Conservation (phyloP, 2,113 vertebrate species). For the Erinaceus europaeus region DNA sequence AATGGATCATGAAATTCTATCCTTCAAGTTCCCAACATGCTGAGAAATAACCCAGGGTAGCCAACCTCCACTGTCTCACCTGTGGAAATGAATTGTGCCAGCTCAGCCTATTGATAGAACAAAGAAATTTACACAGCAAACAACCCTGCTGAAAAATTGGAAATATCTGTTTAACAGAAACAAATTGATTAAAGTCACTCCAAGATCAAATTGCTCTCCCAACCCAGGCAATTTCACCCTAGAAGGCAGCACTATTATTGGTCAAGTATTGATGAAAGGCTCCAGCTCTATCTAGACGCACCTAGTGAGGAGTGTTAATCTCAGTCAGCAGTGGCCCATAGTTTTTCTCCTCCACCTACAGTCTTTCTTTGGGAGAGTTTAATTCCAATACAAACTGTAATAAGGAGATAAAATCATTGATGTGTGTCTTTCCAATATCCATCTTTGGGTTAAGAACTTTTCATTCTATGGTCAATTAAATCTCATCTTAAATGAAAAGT, state of each 20-base stretch:
- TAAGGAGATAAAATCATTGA: slow-evolving; percentile 25
- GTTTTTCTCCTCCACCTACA: background rate
- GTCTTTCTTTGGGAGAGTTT: slow-evolving; percentile 29
- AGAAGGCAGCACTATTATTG: slow-evolving; percentile 43
- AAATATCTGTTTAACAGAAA: slow-evolving; percentile 67
- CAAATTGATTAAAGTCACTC: slow-evolving; percentile 55
- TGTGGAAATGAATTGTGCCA: slow-evolving; percentile 64
- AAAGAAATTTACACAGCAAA: slow-evolving; percentile 50
- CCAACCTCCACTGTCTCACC: slow-evolving; percentile 46
- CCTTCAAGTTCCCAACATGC: slow-evolving; percentile 29
- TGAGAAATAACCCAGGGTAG: slow-evolving; percentile 27
- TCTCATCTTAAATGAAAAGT: slow-evolving; percentile 41
- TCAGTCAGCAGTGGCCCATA: slow-evolving; percentile 57
- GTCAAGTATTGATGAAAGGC: slow-evolving; percentile 64
- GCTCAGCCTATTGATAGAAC: slow-evolving; percentile 54
- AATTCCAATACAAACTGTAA: slow-evolving; percentile 45
- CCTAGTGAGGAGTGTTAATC: slow-evolving; percentile 59
- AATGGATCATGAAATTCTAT: slow-evolving; percentile 62
- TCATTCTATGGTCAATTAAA: slow-evolving; percentile 46
- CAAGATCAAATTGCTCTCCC: slow-evolving; percentile 65
- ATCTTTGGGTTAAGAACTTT: background rate
- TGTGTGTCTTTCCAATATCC: slow-evolving; percentile 53
- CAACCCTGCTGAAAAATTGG: slow-evolving; percentile 67
- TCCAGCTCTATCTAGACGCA: background rate
- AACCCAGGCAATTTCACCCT: slow-evolving; percentile 33